Base-by-base conservation (phyloP, 2,888 invertebrate species). In the Drosophila conformis region DNA sequence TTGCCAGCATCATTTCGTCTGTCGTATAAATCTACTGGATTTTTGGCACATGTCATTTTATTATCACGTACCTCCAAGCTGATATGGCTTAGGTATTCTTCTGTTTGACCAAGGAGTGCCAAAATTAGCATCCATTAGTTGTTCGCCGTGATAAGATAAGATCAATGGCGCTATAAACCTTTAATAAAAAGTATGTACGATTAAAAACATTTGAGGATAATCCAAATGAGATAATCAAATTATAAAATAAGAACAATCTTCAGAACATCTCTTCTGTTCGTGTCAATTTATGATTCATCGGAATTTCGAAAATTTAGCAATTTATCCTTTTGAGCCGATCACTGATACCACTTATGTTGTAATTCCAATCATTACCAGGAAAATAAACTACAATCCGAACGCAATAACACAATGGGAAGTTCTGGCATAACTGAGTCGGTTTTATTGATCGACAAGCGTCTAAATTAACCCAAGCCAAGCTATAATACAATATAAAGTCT, bases 11-110 rank as follows among this genome's bases (percentile, higher is more conserved):
- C 62, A 68, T 59, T 52, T 62, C 13, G 52, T 21, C 65, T 76
- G 77, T 78, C 54, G 64, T 6, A 21, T 60, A 59, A 68, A 48
- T 66, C 56, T 46, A 3, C 42, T 36, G n/a, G 49, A 36, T 51
- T 76, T 80, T 80, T 31, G 59, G 53, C 29, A 54, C 40, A 67
- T 46, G 27, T n/a, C 35, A 27, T 29, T 69, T 58, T 69, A 74
- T 51, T 38, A 31, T 3, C 25, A 7, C 15, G 27, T n/a, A 5
- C 5, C 35, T 38, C 21, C 13, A 46, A 59, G 36, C 13, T 49
- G 46, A 57, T 63, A 46, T 35, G 33, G 49, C 35, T 54, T 48
- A 35, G 58, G 35, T 18, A 31, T 42, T 31, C 35, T 59, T 35
- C 27, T 46, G 25, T 33, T 51, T 48, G 38, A 31, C 40, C 10